Percentiles rank a stretch among this genome's conserved stretches.
These are phyloP conservation scores for Apamea monoglypha DNA, from an alignment of 2,888 invertebrate species.

Conservation along the genomic window DNA sequence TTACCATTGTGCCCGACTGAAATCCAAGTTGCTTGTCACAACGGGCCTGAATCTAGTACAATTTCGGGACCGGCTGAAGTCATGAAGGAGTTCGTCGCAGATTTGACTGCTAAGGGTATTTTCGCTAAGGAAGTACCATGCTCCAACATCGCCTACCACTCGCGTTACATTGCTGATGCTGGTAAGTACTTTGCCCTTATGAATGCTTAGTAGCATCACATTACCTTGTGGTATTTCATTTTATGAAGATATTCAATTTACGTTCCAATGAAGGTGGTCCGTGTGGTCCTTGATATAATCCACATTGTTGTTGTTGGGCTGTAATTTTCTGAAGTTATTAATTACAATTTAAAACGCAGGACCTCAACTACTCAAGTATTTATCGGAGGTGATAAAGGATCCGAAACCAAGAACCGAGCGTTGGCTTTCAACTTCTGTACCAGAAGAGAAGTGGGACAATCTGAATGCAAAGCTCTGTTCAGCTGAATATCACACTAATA, in stretches of 20 bases:
- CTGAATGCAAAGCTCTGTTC: constrained; percentile 89
- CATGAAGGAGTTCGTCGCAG: constrained; percentile 90
- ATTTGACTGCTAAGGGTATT: constrained; percentile 78
- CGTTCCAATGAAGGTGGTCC: not conserved
- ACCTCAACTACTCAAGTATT: constrained; percentile 86
- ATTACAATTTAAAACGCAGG: constrained; percentile 61
- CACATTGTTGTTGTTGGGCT: not conserved
- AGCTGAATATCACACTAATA: constrained; percentile 96
- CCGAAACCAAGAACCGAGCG: constrained; percentile 91
- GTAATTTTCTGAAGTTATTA: not conserved
- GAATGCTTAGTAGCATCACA: not conserved
- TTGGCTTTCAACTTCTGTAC: constrained; percentile 96
- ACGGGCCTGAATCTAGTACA: constrained; percentile 93
- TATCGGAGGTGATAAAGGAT: constrained; percentile 90
- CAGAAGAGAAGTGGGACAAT: constrained; percentile 79
- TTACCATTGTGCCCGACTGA: constrained; percentile 87
- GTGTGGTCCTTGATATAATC: too few relatives aligned
- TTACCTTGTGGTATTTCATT: not conserved
- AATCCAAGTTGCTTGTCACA: constrained; percentile 94
- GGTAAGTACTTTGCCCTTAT: constrained; percentile 74
- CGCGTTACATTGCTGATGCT: constrained; percentile 93
- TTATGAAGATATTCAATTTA: not conserved
- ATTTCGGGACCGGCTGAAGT: constrained; percentile 93
- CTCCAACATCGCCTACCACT: constrained; percentile 97
- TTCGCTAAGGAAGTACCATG: constrained; percentile 89